Evolutionary conservation across 2,797 vertebrate genomes (phyloP).

Genomic region (Tympanoctomys barrerae): DNA sequence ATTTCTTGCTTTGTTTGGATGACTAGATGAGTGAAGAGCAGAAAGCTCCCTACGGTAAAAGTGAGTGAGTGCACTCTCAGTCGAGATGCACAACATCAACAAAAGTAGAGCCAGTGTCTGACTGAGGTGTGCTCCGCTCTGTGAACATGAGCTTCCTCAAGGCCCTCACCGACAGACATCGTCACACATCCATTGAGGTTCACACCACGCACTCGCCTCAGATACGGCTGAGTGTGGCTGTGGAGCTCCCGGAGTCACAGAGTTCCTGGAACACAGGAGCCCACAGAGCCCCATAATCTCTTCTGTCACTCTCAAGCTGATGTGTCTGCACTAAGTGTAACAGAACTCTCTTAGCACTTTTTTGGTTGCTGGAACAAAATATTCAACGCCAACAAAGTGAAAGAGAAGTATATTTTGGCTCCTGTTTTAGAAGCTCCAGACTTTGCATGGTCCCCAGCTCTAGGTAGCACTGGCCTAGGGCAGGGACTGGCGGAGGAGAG

Average conservation of each 20-base stretch:
- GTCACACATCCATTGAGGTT: not conserved
- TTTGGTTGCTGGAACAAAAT: not conserved
- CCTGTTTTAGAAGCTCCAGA: not conserved
- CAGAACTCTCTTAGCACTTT: not conserved
- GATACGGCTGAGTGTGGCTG: not conserved
- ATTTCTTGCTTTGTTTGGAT: not conserved
- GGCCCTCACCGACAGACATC: not conserved
- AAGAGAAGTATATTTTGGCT: not conserved
- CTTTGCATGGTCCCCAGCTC: not conserved
- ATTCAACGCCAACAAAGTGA: not conserved
- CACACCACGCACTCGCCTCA: not conserved
- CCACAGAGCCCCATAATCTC: fast-evolving
- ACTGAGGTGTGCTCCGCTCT: not conserved
- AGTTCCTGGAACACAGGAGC: not conserved
- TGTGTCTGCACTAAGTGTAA: not conserved
- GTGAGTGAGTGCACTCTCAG: too few relatives aligned
- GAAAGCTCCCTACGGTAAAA: not conserved
- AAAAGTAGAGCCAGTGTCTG: not conserved
- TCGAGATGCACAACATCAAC: not conserved
- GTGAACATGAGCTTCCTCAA: not conserved
- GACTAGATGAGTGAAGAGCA: not conserved
- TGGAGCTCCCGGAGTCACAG: not conserved
- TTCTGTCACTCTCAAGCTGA: not conserved
- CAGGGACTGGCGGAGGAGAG: not conserved
- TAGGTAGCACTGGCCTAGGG: not conserved